phyloP scores from a whole-genome alignment of 2,113 vertebrate species.

The Malaclemys terrapin region DNA sequence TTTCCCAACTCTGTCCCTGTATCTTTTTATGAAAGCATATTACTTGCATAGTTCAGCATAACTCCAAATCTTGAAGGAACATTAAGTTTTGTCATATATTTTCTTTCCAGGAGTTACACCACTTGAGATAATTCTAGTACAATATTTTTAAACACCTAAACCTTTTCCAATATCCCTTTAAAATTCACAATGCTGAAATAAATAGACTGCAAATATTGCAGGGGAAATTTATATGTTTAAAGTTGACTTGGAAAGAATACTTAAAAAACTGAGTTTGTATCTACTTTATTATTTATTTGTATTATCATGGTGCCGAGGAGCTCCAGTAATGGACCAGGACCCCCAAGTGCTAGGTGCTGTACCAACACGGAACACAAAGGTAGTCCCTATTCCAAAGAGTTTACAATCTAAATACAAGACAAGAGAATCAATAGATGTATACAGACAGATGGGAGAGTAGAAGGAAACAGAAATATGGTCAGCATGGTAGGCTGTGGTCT shows the following conservation, averaged over 20 bases:
- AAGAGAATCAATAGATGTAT: too few relatives aligned
- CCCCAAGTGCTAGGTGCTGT: too few relatives aligned
- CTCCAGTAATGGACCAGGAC: neutral
- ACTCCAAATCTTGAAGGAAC: neutral
- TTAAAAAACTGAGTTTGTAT: neutral
- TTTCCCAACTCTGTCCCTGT: neutral
- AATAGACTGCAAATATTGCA: neutral
- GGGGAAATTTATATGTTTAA: neutral
- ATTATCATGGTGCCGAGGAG: neutral
- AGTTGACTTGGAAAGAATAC: neutral
- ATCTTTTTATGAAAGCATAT: neutral
- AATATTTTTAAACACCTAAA: neutral
- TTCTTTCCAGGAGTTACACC: neutral
- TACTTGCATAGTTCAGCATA: neutral
- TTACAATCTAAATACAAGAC: too few relatives aligned
- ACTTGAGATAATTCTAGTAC: neutral
- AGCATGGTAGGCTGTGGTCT: too few relatives aligned
- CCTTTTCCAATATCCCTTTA: neutral
- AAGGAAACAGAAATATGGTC: too few relatives aligned
- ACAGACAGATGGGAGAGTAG: too few relatives aligned
- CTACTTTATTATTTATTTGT: neutral
- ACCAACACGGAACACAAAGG: too few relatives aligned
- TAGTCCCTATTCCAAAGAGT: too few relatives aligned
- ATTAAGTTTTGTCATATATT: neutral
- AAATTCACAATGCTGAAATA: neutral